phyloP scores from a whole-genome alignment of 2,113 vertebrate species.

The Aepyceros melampus region DNA sequence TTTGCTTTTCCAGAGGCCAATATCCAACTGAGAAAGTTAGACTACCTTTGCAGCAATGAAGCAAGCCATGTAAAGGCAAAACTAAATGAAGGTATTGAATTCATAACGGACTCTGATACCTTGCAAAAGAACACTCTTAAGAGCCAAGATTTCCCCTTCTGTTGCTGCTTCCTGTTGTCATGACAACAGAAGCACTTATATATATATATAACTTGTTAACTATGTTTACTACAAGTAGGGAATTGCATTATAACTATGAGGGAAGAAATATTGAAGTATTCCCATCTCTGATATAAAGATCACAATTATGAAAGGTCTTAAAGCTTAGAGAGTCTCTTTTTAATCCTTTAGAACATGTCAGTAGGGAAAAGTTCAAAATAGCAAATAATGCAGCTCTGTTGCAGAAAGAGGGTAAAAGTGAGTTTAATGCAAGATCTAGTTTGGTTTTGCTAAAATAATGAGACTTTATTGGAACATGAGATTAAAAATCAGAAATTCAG shows the following conservation, averaged over 20 bases:
- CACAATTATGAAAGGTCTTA: not conserved
- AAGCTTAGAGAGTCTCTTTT: slow-evolving; percentile 44
- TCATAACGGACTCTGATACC: not conserved
- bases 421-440: slow-evolving; percentile 35
- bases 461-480: not conserved
- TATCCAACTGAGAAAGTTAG: slow-evolving; percentile 35
- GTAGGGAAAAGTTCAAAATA: slow-evolving; percentile 5
- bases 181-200: slow-evolving; percentile 19
- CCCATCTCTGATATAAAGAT: not conserved
- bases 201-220: not conserved
- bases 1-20: slow-evolving; percentile 32
- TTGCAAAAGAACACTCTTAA: not conserved
- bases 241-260: not conserved
- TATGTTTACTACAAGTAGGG: not conserved
- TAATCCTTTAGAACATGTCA: slow-evolving; percentile 40
- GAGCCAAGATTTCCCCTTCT: not conserved
- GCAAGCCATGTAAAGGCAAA: not conserved
- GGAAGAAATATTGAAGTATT: slow-evolving; percentile 23
- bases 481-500: not conserved
- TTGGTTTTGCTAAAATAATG: slow-evolving; percentile 49
- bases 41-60: slow-evolving; percentile 20
- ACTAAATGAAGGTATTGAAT: not conserved
- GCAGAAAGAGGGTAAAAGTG: slow-evolving; percentile 2
- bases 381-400: not conserved
- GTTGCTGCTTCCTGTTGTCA: slow-evolving; percentile 25